Evolutionary conservation across 2,797 vertebrate species (phyloP).

Genomic region (Gymnodraco acuticeps): DNA sequence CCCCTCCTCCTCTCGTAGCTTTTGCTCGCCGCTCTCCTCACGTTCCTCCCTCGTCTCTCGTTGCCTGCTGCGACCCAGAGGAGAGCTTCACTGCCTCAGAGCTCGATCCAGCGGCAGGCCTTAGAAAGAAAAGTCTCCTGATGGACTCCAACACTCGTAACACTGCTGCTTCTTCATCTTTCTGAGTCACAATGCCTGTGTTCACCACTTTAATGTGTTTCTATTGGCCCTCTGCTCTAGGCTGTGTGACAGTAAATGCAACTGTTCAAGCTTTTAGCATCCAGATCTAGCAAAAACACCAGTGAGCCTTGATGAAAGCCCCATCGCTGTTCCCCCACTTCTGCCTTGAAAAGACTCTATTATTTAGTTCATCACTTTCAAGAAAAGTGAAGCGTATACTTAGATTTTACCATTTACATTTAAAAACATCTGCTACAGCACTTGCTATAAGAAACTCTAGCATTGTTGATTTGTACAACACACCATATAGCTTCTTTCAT

Average conservation of each 20-base stretch:
- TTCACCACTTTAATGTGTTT: neutral
- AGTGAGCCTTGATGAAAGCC: neutral
- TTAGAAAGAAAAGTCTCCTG: constrained; percentile 36
- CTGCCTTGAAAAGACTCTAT: neutral
- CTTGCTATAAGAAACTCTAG: too few species aligned
- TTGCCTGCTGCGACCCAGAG: constrained; percentile 42
- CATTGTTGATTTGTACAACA: too few species aligned
- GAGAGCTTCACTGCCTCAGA: constrained; percentile 65
- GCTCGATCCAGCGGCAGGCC: constrained; percentile 39
- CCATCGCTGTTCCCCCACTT: neutral
- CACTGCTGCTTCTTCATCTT: neutral
- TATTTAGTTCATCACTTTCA: neutral
- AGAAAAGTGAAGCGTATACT: too few species aligned
- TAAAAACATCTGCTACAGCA: too few species aligned
- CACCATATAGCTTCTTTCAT: too few species aligned
- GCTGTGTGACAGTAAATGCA: neutral
- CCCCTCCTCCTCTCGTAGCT: neutral
- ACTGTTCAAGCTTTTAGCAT: neutral
- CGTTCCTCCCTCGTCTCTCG: neutral
- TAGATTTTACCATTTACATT: too few species aligned
- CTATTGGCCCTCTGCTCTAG: neutral
- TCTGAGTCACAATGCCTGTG: neutral
- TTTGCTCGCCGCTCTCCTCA: neutral
- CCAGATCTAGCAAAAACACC: neutral
- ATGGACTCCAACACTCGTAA: neutral